Conservation (phyloP, 2,888 invertebrate species). For the Pasiphila rectangulata region DNA sequence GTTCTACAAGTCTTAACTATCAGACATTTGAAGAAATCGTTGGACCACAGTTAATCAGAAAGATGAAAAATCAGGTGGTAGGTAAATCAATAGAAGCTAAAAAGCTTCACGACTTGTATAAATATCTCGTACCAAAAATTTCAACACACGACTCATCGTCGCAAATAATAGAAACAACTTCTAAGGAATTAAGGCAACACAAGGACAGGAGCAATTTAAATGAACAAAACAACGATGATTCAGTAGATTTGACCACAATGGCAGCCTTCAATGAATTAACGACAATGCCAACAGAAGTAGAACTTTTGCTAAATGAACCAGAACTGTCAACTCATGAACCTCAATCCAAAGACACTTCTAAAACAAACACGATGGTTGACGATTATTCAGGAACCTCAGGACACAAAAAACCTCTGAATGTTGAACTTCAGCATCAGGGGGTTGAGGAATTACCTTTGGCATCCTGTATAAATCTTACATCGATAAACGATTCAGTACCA, state of each 20-base stretch:
- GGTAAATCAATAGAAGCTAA: constrained; percentile 21
- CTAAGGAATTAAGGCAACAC: constrained; percentile 1
- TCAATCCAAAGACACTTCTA: constrained; percentile 28
- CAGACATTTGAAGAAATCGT: constrained; percentile 28
- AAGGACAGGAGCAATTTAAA: constrained; percentile 2
- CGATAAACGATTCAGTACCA: background rate
- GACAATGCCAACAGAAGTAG: constrained; percentile 29
- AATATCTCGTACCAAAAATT: constrained; percentile 7
- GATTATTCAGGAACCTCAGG: no score
- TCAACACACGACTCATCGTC: constrained; percentile 1
- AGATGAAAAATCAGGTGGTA: constrained; percentile 19
- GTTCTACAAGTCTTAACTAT: constrained; percentile 10
- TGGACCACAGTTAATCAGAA: constrained; percentile 27
- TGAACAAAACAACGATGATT: background rate
- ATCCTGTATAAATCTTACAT: background rate
- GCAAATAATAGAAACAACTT: constrained; percentile 1
- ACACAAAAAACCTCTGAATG: no score
- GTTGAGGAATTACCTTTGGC: background rate
- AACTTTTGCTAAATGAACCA: constrained; percentile 26
- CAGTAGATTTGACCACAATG: constrained; percentile 1
- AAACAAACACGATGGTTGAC: constrained; percentile 28
- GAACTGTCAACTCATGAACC: constrained; percentile 28
- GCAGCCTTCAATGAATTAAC: constrained; percentile 9
- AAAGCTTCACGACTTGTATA: constrained; percentile 25
- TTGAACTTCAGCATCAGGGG: background rate